Conservation (phyloP, 35 echinoderm and acorn worm genomes). For the Ptychodera flava region DNA sequence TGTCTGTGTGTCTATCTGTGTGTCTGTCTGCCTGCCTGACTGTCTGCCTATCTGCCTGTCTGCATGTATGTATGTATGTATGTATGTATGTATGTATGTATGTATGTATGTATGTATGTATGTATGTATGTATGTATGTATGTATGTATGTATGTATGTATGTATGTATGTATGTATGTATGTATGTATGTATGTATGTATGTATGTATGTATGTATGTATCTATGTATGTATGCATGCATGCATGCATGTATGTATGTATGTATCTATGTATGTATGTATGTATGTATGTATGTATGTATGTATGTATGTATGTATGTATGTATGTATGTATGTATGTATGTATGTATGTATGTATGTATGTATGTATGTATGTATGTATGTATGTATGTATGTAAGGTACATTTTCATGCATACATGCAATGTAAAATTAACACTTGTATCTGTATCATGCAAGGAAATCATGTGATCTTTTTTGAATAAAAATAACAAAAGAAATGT, state of each 20-base stretch:
- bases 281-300: background rate
- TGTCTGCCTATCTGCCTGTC: no score
- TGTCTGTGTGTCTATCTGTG: no score
- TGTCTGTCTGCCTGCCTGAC: no score
- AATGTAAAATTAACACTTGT: no score
- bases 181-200: background rate
- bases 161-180: constrained; percentile 2
- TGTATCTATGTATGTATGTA: background rate
- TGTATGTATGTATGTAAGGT: background rate
- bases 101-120: constrained; percentile 2
- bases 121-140: constrained; percentile 2
- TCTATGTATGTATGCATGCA: background rate
- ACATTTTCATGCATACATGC: background rate
- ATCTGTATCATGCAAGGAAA: no score
- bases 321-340: background rate
- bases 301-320: background rate
- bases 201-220: background rate
- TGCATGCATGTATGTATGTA: background rate
- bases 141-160: constrained; percentile 2
- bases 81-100: constrained; percentile 2
- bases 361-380: background rate
- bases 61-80: no score
- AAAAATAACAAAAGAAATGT: no score
- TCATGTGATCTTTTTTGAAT: no score
- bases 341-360: background rate